Base-by-base conservation (phyloP, 2,113 vertebrate species). In the Aspidoscelis tigris region DNA sequence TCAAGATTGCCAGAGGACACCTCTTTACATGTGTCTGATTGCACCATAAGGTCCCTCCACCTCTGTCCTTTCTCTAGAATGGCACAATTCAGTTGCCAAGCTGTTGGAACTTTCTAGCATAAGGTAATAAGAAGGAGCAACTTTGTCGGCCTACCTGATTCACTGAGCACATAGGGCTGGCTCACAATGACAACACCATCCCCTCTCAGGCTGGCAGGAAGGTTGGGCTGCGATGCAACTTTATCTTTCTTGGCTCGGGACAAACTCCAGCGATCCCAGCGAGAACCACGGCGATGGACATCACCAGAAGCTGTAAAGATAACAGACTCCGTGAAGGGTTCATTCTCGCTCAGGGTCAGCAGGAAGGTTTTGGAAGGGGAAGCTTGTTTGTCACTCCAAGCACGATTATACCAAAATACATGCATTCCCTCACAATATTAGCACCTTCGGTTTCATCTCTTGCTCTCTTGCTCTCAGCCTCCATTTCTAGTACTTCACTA, bases 181-280 rank as follows among this genome's bases (percentile, higher is more conserved):
- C 96, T 93, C 4, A 95, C 82, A 1, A 95, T 24, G 0, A 84
- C 53, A 9, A 94, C 92, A 87, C 95, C 96, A 39, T 97, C 97
- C 68, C 98, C 98, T 85, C 88, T 91, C 87, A 97, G 94, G 44
- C 97, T 96, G 84, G 95, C 92, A 24, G 99, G 97, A 90, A 99
- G 97, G 92, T 96, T 97, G 44, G 98, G 97, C 92, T 99, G 99
- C 0, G 98, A 99, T 1, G 96, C 91, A 1, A 95, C 96, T 91
- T 98, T 99, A 92, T 98, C 97, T 90, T 96, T 97, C 90, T 91
- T 97, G 47, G 96, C 92, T 83, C 98, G 94, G 0, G 96, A 97
- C 87, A 99, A 89, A 9, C 98, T 98, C 98, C 98, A 99, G 55
- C 97, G 95, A 86, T 98, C 98, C 98, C 98, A 98, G 79, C 98